A percentile compares a stretch with the other conserved stretches of the same genome.
Evolutionary conservation across 2,113 vertebrate genomes (phyloP).

Genomic region (Trichechus manatus): DNA sequence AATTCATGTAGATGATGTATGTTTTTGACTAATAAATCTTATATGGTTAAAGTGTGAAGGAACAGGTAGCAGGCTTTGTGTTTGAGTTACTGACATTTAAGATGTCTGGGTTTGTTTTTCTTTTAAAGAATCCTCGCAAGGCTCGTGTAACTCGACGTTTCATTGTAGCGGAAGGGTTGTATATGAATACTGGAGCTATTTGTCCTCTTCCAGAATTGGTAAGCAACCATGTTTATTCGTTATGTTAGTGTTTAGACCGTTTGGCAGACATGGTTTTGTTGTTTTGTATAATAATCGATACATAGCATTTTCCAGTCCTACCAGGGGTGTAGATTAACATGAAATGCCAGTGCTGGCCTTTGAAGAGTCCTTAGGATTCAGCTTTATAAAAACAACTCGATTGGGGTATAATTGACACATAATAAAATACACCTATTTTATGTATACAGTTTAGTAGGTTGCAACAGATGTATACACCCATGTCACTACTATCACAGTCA

Average conservation of each 20-base stretch:
- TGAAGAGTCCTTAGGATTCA: not conserved
- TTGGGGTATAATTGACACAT: not conserved
- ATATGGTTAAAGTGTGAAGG: not conserved
- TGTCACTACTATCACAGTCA: not conserved
- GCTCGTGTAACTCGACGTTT: conserved; percentile 96
- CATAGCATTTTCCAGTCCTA: not conserved
- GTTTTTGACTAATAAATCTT: not conserved
- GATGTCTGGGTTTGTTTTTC: not conserved
- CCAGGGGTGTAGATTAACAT: not conserved
- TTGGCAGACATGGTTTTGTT: not conserved
- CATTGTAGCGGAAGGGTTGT: conserved; percentile 96
- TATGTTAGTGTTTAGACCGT: not conserved
- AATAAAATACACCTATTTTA: not conserved
- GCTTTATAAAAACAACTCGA: conserved; percentile 23
- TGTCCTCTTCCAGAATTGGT: conserved; percentile 98
- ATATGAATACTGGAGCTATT: conserved; percentile 95
- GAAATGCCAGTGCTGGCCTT: not conserved
- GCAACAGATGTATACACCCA: not conserved
- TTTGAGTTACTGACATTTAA: conserved; percentile 30
- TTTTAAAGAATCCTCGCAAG: conserved; percentile 94
- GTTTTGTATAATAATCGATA: not conserved
- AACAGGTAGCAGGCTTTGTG: not conserved
- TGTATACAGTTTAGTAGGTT: not conserved
- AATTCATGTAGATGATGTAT: not conserved
- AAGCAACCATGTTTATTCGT: conserved; percentile 73